Evolutionary conservation across 2,888 invertebrate species (phyloP), one percentile per base, ranked within the genome.

Genomic region (Pinctada fucata): DNA sequence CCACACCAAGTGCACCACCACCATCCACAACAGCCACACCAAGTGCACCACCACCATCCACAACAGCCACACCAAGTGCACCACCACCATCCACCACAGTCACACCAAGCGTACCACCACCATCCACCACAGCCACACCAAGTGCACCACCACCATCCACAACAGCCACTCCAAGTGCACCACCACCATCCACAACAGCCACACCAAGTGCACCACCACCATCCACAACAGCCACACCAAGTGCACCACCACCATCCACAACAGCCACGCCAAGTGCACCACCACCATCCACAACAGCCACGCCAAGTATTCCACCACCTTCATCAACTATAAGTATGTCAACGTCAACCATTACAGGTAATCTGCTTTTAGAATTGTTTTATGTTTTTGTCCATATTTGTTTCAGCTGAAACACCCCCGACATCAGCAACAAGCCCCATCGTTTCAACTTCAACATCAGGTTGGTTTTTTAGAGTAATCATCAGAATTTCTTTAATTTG

Each of bases 21-120:
- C 58, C 58, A 58, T 58, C 58, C 58, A 58, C 58, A 58, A 58
- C 58, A 58, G 58, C 58, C 1, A 58, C 58, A 58, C 58, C 58
- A 58, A 58, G 58, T 58, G 58, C 13, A 58, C 58, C 58, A 58
- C 58, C 58, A 58, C 58, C 58, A 58, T 58, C 58, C 58, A 58
- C 58, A 6, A 58, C 58, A 58, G 58, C 58, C 1, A 58, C 58
- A 58, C 58, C 58, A 58, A 58, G 58, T 58, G 58, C 13, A 58
- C 58, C 58, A 58, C 58, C 58, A 58, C 58, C 58, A 58, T 58
- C 58, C 58, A 58, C 58, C 0, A 58, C 58, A 58, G 58, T 1
- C 13, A 58, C 58, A 58, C 58, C 58, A 58, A 58, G 58, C 1
- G 58, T 1, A 10, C 58, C 58, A 58, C 58, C 58, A 58, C 58